phyloP scores from a whole-genome alignment of 92 coral and sea anemone species.

The Epizoanthus illoricatus region DNA sequence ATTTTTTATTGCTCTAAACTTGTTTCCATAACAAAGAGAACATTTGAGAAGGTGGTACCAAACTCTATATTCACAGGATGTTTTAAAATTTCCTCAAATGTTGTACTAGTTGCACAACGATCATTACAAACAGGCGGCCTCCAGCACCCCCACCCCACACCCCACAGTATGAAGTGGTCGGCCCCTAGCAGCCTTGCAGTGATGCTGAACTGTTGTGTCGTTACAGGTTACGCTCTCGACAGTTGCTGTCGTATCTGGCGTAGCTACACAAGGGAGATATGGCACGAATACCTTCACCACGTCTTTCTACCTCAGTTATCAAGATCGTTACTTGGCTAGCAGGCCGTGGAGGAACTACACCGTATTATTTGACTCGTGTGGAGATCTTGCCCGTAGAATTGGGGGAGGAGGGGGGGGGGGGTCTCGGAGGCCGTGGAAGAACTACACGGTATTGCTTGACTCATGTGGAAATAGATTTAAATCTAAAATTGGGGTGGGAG shows the following conservation, averaged over 20 bases:
- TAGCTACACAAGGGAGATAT: constrained; percentile 22
- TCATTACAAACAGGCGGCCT: too few relatives aligned
- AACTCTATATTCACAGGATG: too few relatives aligned
- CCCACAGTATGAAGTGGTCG: too few relatives aligned
- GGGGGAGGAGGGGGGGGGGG: too few relatives aligned
- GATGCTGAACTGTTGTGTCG: not conserved
- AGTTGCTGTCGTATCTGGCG: constrained; percentile 7
- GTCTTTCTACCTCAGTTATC: constrained; percentile 27
- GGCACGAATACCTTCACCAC: constrained; percentile 6
- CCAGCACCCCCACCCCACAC: not conserved
- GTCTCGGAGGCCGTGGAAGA: constrained; percentile 4
- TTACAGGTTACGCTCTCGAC: constrained; percentile 16
- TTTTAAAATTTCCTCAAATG: too few relatives aligned
- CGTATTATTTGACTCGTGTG: not conserved
- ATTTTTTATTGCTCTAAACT: too few relatives aligned
- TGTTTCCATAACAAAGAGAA: too few relatives aligned
- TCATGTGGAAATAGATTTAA: not conserved
- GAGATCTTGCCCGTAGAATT: not conserved
- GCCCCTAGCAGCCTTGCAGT: too few relatives aligned
- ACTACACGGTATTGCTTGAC: constrained; percentile 17
- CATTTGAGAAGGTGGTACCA: too few relatives aligned
- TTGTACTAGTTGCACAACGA: too few relatives aligned
- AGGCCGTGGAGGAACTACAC: constrained; percentile 18
- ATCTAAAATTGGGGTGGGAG: too few relatives aligned
- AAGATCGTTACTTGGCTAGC: constrained; percentile 1